phyloP scores from a whole-genome alignment of 2,113 vertebrate species.

The Micromys minutus region DNA sequence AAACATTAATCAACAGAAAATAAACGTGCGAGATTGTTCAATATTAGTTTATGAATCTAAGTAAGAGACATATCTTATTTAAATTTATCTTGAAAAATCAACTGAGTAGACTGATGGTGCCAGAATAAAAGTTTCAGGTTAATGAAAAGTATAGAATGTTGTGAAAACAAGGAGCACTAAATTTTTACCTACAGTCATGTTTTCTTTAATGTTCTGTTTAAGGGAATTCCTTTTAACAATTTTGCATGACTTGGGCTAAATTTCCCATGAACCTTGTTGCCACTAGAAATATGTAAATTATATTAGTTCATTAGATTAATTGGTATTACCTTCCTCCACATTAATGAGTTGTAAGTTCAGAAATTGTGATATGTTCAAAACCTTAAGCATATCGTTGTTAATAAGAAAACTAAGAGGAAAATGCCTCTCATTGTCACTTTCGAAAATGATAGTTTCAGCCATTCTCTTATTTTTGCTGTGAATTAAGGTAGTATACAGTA shows the following conservation, averaged over 20 bases:
- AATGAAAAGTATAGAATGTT: background rate
- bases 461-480: background rate
- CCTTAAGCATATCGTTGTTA: background rate
- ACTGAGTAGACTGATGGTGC: background rate
- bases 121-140: background rate
- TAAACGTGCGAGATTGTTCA: background rate
- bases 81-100: conserved; percentile 36
- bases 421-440: background rate
- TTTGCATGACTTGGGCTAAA: background rate
- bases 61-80: background rate
- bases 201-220: background rate
- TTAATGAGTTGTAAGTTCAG: background rate
- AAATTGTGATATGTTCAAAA: background rate
- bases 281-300: background rate
- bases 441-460: background rate
- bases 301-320: background rate
- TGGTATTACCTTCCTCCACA: background rate
- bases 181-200: background rate
- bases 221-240: background rate
- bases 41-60: conserved; percentile 1
- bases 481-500: background rate
- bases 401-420: background rate
- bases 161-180: background rate
- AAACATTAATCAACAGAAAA: conserved; percentile 19
- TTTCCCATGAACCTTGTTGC: background rate